Evolutionary conservation across 2,797 vertebrate species (phyloP), one percentile per base, ranked within the genome.

Genomic region (Pangasius larnaudii): DNA sequence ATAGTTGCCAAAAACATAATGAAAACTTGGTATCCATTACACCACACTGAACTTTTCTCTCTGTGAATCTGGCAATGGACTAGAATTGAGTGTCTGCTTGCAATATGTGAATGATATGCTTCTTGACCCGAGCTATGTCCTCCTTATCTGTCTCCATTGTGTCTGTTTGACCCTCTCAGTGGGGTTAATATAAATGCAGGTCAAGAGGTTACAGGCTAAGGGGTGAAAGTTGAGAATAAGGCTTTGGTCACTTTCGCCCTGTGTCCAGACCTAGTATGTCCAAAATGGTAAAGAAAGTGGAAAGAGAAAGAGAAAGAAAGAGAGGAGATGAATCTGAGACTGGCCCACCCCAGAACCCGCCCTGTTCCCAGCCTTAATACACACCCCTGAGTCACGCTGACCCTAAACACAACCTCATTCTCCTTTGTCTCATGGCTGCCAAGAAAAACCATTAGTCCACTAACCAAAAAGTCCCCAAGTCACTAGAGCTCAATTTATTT

Each of bases 261-360:
- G 56, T 67, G 67, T 85, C 69, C 75, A 85, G 86, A 89, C 72
- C n/a, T 33, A 36, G 63, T 84, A 33, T 74, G 86, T 87, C 86
- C 30, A 18, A 84, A 36, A 46, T 27, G 39, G 75, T 27, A 30
- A 27, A 30, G 75, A 67, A 58, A 86, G 86, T 5, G 6, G 18
- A 46, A 46, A 46, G 42, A 46, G 42, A 46, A 46, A 46, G 42
- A 46, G 46, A 46, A 46, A 46, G 56, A 79, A 83, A 86, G 39
- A 87, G 33, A 69, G 24, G 18, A 80, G 81, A 87, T 89, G 69
- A 86, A 86, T 91, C 33, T 6, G 75, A 67, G 27, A 61, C 46
- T 59, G 63, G 13, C 71, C 51, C 89, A 42, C 56, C 87, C 87
- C 36, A 27, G 33, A 30, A 30, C 69, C 79, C 19, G 3, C 65